A percentile compares a stretch with the other conserved stretches of the same genome.
These are phyloP conservation scores for Progne subis DNA, from an alignment of 2,113 vertebrate species.

Conservation along the genomic window DNA sequence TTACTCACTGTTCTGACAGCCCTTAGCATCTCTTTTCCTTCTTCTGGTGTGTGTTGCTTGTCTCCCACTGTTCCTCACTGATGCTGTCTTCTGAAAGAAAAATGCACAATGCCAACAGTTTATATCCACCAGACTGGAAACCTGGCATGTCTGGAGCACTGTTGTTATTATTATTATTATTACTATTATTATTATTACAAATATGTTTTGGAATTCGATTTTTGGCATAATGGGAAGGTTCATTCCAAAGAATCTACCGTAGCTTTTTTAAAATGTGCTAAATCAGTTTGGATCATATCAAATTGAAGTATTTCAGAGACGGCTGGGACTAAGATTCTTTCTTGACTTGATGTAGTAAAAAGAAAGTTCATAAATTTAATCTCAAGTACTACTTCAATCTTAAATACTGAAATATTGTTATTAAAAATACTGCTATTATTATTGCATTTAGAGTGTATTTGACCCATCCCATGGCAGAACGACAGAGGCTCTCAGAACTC, in stretches of 20 bases:
- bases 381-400: not conserved
- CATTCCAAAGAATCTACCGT: not conserved
- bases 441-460: not conserved
- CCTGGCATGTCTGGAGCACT: not conserved
- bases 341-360: not conserved
- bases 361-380: not conserved
- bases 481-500: not conserved
- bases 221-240: not conserved
- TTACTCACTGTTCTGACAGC: constrained; percentile 24
- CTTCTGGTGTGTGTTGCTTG: not conserved
- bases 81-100: not conserved
- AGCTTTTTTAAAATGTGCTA: not conserved
- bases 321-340: not conserved
- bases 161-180: not conserved
- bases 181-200: constrained; percentile 3
- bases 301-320: not conserved
- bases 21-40: not conserved
- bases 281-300: not conserved
- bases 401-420: not conserved
- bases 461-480: not conserved
- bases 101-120: not conserved
- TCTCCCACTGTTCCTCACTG: not conserved
- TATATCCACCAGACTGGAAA: not conserved
- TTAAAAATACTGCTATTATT: not conserved
- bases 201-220: not conserved